A percentile compares a stretch with the other conserved stretches of the same genome.
Conservation (phyloP, 2,888 invertebrate genomes). For the Taenaris catops region DNA sequence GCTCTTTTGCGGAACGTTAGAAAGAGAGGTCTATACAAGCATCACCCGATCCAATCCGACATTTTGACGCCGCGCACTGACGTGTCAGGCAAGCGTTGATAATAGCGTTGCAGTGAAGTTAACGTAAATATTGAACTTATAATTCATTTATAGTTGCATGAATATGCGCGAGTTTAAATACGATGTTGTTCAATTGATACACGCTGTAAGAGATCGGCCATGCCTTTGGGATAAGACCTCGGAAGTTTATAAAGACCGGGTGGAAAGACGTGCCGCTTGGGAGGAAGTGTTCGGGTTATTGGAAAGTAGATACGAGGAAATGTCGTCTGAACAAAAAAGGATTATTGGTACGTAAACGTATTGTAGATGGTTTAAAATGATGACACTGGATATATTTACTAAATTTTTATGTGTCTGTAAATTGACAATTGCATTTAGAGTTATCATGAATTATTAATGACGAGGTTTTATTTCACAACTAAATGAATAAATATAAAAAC, state of each 20-base stretch:
- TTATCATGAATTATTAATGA: too few species aligned
- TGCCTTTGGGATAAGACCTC: slow-evolving; percentile 64
- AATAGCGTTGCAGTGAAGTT: slow-evolving; percentile 38
- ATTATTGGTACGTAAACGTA: slow-evolving; percentile 39
- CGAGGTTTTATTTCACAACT: too few species aligned
- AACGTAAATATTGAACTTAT: slow-evolving; percentile 6
- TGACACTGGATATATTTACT: too few species aligned
- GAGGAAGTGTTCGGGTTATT: slow-evolving; percentile 53
- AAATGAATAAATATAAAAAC: too few species aligned
- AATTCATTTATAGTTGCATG: neutral
- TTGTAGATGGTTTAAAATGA: too few species aligned
- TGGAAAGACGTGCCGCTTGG: slow-evolving; percentile 59
- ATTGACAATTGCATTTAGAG: too few species aligned
- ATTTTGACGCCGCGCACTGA: slow-evolving; percentile 46
- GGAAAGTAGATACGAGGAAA: slow-evolving; percentile 48
- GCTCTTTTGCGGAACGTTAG: slow-evolving; percentile 7
- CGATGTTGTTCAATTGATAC: slow-evolving; percentile 47
- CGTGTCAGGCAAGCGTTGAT: slow-evolving; percentile 43
- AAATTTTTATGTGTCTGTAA: too few species aligned
- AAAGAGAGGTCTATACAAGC: too few species aligned
- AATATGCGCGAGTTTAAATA: slow-evolving; percentile 62
- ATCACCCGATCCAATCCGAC: slow-evolving; percentile 49
- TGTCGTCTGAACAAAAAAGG: slow-evolving; percentile 49
- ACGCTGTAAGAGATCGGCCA: slow-evolving; percentile 45
- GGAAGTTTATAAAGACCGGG: slow-evolving; percentile 60